These are phyloP conservation scores for Invenusta paracnida DNA, from an alignment of 2,888 invertebrate genomes.

Conservation along the genomic window DNA sequence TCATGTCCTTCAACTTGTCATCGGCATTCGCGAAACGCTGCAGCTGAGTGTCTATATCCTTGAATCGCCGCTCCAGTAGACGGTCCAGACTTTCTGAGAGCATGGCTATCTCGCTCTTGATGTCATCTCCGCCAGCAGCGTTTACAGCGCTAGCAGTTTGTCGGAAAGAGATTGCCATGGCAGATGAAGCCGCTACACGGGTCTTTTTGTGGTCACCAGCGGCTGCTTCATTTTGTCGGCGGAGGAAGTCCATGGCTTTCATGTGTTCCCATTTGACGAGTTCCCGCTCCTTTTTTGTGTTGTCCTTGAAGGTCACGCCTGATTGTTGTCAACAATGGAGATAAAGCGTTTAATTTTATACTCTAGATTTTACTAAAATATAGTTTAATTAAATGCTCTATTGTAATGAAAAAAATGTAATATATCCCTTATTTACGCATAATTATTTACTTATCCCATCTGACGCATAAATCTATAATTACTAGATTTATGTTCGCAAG, in stretches of 20 bases:
- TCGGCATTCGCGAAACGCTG: slow-evolving; percentile 38
- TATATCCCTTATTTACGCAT: too few species aligned
- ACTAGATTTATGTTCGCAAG: too few species aligned
- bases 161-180: neutral
- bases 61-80: slow-evolving; percentile 33
- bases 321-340: too few species aligned
- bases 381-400: too few species aligned
- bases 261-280: slow-evolving; percentile 59
- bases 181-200: neutral
- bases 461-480: too few species aligned
- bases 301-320: slow-evolving; percentile 43
- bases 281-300: slow-evolving; percentile 49
- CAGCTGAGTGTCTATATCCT: slow-evolving; percentile 39
- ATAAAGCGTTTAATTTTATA: too few species aligned
- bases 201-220: neutral
- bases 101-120: slow-evolving; percentile 31
- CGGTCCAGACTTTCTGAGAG: neutral
- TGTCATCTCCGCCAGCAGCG: slow-evolving; percentile 26
- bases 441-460: too few species aligned
- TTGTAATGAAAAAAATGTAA: too few species aligned
- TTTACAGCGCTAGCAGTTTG: neutral
- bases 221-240: slow-evolving; percentile 46
- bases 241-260: slow-evolving; percentile 55
- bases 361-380: too few species aligned
- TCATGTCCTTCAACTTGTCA: neutral